Conservation (phyloP, 2,888 invertebrate genomes). For the Uloborus plumipes region DNA sequence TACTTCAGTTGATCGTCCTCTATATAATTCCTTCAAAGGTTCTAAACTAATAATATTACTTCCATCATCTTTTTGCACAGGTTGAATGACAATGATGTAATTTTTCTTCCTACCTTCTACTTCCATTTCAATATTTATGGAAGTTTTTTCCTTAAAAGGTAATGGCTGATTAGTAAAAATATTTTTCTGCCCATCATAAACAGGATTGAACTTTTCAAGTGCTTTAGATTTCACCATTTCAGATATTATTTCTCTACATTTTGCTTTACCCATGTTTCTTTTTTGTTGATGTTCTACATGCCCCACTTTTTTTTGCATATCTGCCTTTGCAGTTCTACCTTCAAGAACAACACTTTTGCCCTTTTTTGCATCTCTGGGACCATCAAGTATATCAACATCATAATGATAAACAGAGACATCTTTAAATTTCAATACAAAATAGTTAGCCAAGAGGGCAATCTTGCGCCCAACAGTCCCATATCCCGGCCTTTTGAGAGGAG, state of each 20-base stretch:
- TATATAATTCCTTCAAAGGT: slow-evolving; percentile 21
- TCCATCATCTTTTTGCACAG: slow-evolving; percentile 37
- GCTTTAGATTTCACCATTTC: slow-evolving; percentile 71
- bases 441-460: slow-evolving; percentile 72
- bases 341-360: slow-evolving; percentile 14
- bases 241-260: slow-evolving; percentile 74
- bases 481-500: slow-evolving; percentile 4
- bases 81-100: slow-evolving; percentile 46
- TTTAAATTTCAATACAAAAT: slow-evolving; percentile 74
- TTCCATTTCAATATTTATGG: slow-evolving; percentile 24
- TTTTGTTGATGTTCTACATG: slow-evolving; percentile 29
- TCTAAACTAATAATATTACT: slow-evolving; percentile 33
- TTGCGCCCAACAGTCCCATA: slow-evolving; percentile 46
- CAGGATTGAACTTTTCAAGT: slow-evolving; percentile 71
- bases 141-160: slow-evolving; percentile 66
- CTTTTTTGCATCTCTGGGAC: neutral
- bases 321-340: neutral
- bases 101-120: neutral
- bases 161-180: slow-evolving; percentile 74
- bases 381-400: slow-evolving; percentile 72
- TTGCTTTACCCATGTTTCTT: slow-evolving; percentile 67
- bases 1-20: neutral
- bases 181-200: slow-evolving; percentile 75
- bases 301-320: neutral
- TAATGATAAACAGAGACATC: slow-evolving; percentile 74